phyloP scores from a whole-genome alignment of 2,113 vertebrate species.

The Daboia siamensis region DNA sequence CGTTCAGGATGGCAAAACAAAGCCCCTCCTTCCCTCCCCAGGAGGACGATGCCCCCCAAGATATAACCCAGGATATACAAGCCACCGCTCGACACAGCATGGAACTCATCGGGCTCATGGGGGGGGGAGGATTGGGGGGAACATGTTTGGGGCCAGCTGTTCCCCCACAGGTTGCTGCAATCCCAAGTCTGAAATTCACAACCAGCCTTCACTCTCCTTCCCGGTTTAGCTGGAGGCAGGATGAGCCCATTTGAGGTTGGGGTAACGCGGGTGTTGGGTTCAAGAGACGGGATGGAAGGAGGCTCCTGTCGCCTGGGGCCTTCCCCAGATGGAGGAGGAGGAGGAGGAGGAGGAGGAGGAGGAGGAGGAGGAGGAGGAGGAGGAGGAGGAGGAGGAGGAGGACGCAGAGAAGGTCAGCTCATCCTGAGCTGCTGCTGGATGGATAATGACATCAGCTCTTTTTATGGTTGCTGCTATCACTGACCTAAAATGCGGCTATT shows the following conservation, averaged over 20 bases:
- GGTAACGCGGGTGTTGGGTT: background rate
- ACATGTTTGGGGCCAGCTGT: background rate
- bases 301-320: fast-evolving
- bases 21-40: background rate
- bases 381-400: no score
- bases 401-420: background rate
- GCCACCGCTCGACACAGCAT: background rate
- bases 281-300: background rate
- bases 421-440: background rate
- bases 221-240: background rate
- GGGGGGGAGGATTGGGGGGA: background rate
- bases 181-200: background rate
- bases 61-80: background rate
- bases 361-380: no score
- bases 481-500: background rate
- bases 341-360: no score
- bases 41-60: background rate
- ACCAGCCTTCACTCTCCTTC: background rate
- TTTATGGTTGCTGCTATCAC: background rate
- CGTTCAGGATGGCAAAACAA: background rate
- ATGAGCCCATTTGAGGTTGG: background rate
- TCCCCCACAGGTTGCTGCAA: background rate
- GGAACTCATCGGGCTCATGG: background rate
- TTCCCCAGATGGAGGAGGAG: background rate
- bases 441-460: background rate